phyloP scores from a whole-genome alignment of 2,797 vertebrate species.

The Simalia tracyae region DNA sequence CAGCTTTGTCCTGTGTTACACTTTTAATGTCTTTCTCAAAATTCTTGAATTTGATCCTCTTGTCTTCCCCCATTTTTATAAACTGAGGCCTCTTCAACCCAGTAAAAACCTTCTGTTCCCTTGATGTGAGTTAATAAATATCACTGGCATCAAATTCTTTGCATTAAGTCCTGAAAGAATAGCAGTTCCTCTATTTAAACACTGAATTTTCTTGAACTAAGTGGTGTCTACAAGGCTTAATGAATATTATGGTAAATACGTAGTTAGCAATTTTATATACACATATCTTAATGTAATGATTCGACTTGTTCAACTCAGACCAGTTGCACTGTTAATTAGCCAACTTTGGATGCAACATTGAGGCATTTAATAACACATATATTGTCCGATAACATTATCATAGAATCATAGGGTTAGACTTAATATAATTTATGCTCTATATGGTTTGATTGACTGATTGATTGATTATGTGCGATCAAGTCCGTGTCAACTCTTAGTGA shows the following conservation, averaged over 20 bases:
- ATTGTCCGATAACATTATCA: too few relatives aligned
- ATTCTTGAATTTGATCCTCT: neutral
- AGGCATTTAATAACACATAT: too few relatives aligned
- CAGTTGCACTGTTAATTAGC: neutral
- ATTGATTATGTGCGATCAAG: too few relatives aligned
- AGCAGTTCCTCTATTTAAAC: neutral
- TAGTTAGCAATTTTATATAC: neutral
- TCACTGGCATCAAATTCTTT: neutral
- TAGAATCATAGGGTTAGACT: too few relatives aligned
- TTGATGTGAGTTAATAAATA: neutral
- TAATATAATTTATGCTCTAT: too few relatives aligned
- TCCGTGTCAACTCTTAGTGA: too few relatives aligned
- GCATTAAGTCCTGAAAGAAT: neutral
- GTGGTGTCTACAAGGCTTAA: neutral
- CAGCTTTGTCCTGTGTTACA: neutral
- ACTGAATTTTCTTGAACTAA: neutral
- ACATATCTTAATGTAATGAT: neutral
- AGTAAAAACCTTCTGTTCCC: neutral
- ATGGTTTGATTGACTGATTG: too few relatives aligned
- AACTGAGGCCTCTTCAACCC: neutral
- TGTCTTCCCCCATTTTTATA: neutral
- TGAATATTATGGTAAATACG: conserved; percentile 19
- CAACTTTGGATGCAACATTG: too few relatives aligned
- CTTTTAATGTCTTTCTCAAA: neutral
- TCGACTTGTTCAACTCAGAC: neutral